These are phyloP conservation scores for Eupithecia tripunctaria DNA, from an alignment of 2,888 invertebrate genomes.

Conservation along the genomic window DNA sequence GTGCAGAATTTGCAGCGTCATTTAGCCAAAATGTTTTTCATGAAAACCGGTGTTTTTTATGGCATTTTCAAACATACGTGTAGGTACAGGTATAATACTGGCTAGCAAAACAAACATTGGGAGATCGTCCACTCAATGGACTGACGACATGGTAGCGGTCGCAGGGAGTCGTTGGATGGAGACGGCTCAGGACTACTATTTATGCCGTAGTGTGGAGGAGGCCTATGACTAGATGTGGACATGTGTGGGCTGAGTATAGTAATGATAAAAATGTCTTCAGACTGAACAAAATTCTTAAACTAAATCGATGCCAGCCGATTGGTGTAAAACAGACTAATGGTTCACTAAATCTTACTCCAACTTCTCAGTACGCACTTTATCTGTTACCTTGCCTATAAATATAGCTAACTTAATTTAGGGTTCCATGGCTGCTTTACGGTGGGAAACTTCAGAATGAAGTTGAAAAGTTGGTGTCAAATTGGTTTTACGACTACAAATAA, in stretches of 20 bases:
- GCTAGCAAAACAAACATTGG: too few species aligned
- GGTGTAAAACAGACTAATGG: conserved; percentile 29
- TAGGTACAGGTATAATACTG: too few species aligned
- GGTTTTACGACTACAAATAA: conserved; percentile 21
- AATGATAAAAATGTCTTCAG: neutral
- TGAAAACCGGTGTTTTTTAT: too few species aligned
- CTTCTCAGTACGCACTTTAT: conserved; percentile 48
- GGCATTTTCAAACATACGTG: too few species aligned
- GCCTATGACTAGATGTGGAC: neutral
- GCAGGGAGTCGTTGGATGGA: neutral
- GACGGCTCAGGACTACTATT: neutral
- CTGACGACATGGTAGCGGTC: neutral
- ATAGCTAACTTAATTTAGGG: conserved; percentile 57
- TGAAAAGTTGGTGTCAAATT: conserved; percentile 29
- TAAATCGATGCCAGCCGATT: conserved; percentile 21
- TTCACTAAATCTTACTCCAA: conserved; percentile 24
- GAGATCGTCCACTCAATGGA: neutral
- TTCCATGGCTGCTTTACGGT: conserved; percentile 47
- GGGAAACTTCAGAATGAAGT: conserved; percentile 49
- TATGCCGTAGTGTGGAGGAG: neutral
- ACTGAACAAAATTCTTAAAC: neutral
- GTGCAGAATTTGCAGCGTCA: too few species aligned
- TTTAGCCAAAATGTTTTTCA: too few species aligned
- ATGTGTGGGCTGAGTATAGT: neutral
- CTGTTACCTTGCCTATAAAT: conserved; percentile 55